phyloP scores from a whole-genome alignment of 2,888 invertebrate genomes.

The Mimumesa dahlbomi region DNA sequence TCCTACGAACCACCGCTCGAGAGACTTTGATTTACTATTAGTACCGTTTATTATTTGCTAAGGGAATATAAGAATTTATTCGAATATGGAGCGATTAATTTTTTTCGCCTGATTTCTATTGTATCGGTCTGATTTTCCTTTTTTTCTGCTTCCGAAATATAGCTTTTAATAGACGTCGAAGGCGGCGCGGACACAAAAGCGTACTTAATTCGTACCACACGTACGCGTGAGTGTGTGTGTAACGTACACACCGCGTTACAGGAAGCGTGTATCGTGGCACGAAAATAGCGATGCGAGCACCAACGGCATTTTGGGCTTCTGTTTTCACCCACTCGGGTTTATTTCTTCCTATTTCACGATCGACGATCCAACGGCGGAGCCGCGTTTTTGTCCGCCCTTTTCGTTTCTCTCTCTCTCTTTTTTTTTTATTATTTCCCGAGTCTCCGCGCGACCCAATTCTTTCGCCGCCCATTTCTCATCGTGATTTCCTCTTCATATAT shows the following conservation, averaged over 20 bases:
- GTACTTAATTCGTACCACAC: too few relatives aligned
- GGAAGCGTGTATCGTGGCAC: not conserved
- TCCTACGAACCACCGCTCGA: too few relatives aligned
- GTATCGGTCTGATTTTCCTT: too few relatives aligned
- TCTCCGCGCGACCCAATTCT: constrained; percentile 28
- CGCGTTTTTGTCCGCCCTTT: constrained; percentile 14
- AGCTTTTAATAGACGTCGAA: too few relatives aligned
- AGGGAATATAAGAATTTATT: too few relatives aligned
- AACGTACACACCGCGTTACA: not conserved
- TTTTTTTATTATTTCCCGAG: constrained; percentile 14
- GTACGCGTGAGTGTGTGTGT: not conserved
- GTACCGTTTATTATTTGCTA: too few relatives aligned
- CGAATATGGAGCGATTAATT: too few relatives aligned
- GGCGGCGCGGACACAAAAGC: not conserved
- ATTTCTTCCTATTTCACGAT: constrained; percentile 13
- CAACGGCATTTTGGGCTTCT: not conserved
- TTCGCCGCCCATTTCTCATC: constrained; percentile 17
- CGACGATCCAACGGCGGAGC: constrained; percentile 12
- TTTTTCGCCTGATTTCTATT: too few relatives aligned
- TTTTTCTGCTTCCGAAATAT: too few relatives aligned
- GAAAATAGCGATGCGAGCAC: constrained; percentile 11
- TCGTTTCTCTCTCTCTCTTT: not conserved
- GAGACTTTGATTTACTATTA: too few relatives aligned
- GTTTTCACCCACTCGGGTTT: constrained; percentile 18
- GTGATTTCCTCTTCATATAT: constrained; percentile 12